Base-by-base conservation (phyloP, 2,113 vertebrate species). In the Antennarius striatus region DNA sequence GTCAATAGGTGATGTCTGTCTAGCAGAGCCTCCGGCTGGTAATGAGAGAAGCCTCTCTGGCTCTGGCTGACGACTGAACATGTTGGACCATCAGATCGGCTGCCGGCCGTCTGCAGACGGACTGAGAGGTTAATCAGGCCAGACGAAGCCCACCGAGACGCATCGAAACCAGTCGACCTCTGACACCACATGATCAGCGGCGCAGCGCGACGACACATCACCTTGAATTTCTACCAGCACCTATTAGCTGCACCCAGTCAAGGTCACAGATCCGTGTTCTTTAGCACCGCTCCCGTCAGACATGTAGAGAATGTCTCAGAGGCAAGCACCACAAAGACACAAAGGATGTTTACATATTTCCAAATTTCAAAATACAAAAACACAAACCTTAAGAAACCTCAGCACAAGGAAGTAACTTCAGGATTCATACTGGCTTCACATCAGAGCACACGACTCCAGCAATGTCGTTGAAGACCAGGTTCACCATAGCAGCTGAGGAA, bases 381-480 rank as follows among this genome's bases (percentile, higher is more conserved):
- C 6, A 43, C 42, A 3, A 12, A 11, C 22, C 22, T 22, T 22
- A 22, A 22, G 22, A 22, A 32, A 46, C 4, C 6, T 28, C 13
- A 22, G 29, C 42, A 43, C 42, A 43, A 40, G 11, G 10, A 12
- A 43, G 42, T 43, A 9, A 43, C 11, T 11, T 10, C 42, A 43
- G 42, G 6, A 43, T 5, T 43, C 42, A 10, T 11, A 3, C 9
- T 43, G 42, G 17, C 16, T 39, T 52, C 32, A 55, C 40, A 36
- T 53, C n/a, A 30, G 6, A 55, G 68, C 76, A 67, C 66, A 55
- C 63, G 48, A 72, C 49, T 65, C 47, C 15, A 48, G 14, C 56
- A 55, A 48, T 69, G 87, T 86, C 86, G 77, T 88, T 90, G 85
- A 88, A 82, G 73, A 76, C 32, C 52, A 56, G 79, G 85, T 83